A percentile compares a stretch with the other conserved stretches of the same genome.
These are phyloP conservation scores for Gorsachius goisagi DNA, from an alignment of 2,113 vertebrate genomes.

Conservation along the genomic window DNA sequence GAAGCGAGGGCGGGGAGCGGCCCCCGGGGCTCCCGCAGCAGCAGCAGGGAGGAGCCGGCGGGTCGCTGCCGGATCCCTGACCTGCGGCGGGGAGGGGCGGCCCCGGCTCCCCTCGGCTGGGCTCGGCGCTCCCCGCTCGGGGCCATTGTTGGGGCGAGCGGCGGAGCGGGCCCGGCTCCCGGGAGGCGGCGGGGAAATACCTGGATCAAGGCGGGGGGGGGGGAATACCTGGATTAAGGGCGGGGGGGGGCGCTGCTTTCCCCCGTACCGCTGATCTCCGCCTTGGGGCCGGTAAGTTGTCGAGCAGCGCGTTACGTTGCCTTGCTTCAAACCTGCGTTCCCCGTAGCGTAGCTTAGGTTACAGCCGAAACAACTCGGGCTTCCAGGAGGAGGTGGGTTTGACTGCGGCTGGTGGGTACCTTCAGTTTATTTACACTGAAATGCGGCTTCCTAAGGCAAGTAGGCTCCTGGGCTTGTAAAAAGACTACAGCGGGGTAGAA, in stretches of 20 bases:
- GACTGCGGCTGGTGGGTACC: not conserved
- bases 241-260: not conserved
- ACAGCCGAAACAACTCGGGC: not conserved
- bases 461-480: not conserved
- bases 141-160: not conserved
- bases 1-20: constrained; percentile 47
- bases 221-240: too few relatives aligned
- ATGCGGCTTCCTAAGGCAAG: not conserved
- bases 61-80: not conserved
- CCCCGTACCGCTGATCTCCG: accelerated
- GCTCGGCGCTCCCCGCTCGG: not conserved
- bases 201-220: not conserved
- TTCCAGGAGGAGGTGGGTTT: not conserved
- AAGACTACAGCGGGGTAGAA: not conserved
- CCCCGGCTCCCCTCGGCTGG: not conserved
- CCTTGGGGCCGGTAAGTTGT: not conserved
- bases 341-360: not conserved
- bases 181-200: not conserved
- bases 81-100: not conserved
- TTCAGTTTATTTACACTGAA: not conserved
- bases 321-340: not conserved
- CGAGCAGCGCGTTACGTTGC: accelerated
- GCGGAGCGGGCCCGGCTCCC: not conserved
- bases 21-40: constrained; percentile 17
- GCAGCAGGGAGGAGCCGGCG: constrained; percentile 61